A percentile compares a stretch with the other conserved stretches of the same genome.
phyloP scores from a whole-genome alignment of 2,888 invertebrate species.

The Troides oblongomaculatus region DNA sequence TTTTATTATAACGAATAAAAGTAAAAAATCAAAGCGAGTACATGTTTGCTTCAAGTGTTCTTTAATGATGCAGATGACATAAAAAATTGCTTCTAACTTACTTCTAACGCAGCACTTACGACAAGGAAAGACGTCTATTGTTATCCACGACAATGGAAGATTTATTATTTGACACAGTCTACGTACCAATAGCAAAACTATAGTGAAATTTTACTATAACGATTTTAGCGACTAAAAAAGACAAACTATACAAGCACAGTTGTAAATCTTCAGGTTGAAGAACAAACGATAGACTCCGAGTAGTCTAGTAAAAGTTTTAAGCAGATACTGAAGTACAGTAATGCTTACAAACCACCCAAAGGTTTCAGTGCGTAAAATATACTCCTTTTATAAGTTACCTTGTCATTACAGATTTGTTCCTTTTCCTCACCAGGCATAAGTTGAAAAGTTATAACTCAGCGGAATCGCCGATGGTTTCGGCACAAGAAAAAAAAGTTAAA shows the following conservation, averaged over 20 bases:
- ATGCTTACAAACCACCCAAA: no score
- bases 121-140: slow-evolving; percentile 75
- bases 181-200: background rate
- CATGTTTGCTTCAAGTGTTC: background rate
- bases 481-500: slow-evolving; percentile 6
- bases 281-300: no score
- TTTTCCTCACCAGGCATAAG: background rate
- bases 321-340: no score
- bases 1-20: background rate
- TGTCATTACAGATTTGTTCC: background rate
- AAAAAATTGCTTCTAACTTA: slow-evolving; percentile 11
- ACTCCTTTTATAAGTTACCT: background rate
- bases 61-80: slow-evolving; percentile 7
- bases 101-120: slow-evolving; percentile 60
- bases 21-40: background rate
- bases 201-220: background rate
- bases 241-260: background rate
- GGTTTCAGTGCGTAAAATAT: background rate
- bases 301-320: no score
- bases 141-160: slow-evolving; percentile 69
- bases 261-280: no score
- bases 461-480: background rate
- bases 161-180: slow-evolving; percentile 49
- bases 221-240: background rate
- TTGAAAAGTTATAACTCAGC: slow-evolving; percentile 1